A percentile compares a stretch with the other conserved stretches of the same genome.
These are phyloP conservation scores for Trochalopteron elliotii DNA, from an alignment of 2,113 vertebrate genomes.

Conservation along the genomic window DNA sequence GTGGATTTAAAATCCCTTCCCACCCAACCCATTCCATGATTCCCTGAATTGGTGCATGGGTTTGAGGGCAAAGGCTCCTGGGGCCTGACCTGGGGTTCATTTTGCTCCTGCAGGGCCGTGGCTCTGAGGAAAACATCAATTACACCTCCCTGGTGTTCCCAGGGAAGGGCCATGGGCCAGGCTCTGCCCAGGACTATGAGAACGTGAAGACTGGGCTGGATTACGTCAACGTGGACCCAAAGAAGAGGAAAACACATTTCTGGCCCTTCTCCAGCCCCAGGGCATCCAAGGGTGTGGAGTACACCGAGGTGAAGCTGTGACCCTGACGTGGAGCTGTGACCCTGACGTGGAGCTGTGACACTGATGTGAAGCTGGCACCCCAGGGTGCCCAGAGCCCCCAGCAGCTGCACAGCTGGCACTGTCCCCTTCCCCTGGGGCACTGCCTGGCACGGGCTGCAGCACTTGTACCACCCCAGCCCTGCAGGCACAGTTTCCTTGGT, in stretches of 20 bases:
- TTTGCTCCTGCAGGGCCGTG: not conserved
- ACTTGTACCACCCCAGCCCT: fast-evolving
- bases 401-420: not conserved
- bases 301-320: constrained; percentile 55
- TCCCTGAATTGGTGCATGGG: fast-evolving
- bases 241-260: not conserved
- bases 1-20: not conserved
- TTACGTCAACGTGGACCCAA: constrained; percentile 62
- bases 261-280: constrained; percentile 17
- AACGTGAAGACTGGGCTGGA: not conserved
- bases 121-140: not conserved
- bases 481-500: not conserved
- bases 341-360: not conserved
- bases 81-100: not conserved
- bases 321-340: not conserved
- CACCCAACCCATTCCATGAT: not conserved
- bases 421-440: not conserved
- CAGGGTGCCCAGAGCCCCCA: fast-evolving
- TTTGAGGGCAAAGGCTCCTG: not conserved
- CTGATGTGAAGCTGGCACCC: not conserved
- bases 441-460: not conserved
- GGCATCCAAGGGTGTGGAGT: constrained; percentile 2
- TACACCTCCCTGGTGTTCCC: constrained; percentile 63
- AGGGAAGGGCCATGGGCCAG: not conserved
- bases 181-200: constrained; percentile 28